A percentile compares a stretch with the other conserved stretches of the same genome.
Conservation (phyloP, 2,888 invertebrate species). For the Athalia circularis region DNA sequence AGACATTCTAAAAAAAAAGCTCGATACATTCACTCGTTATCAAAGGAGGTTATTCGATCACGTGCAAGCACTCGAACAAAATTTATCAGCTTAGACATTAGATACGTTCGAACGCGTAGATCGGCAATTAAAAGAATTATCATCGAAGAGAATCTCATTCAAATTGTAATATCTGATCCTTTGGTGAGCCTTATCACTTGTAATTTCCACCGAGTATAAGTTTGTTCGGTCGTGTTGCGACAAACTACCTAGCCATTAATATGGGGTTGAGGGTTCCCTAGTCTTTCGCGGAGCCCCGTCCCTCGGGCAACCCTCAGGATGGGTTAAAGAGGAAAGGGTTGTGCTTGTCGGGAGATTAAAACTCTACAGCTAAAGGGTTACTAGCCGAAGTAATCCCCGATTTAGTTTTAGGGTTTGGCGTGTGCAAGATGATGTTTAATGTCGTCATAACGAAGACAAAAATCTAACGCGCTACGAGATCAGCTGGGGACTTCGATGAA, state of each 20-base stretch:
- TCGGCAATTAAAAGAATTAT: not conserved
- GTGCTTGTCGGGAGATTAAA: conserved; percentile 57
- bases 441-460: conserved; percentile 56
- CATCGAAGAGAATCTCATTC: conserved; percentile 17
- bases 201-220: conserved; percentile 32
- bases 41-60: conserved; percentile 11
- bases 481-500: conserved; percentile 56
- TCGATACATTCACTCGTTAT: conserved; percentile 6
- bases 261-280: conserved; percentile 47
- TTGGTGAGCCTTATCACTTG: conserved; percentile 31
- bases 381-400: conserved; percentile 48
- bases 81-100: conserved; percentile 9
- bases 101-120: not conserved
- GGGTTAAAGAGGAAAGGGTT: conserved; percentile 53
- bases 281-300: conserved; percentile 22
- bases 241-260: conserved; percentile 58
- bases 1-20: not conserved
- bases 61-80: not conserved
- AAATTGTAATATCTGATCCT: conserved; percentile 37
- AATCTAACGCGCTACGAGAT: conserved; percentile 51
- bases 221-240: conserved; percentile 52
- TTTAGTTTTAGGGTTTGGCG: conserved; percentile 53
- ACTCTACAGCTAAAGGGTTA: conserved; percentile 56
- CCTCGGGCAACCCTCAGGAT: conserved; percentile 49
- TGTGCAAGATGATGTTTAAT: conserved; percentile 51